Conservation (phyloP, 2,797 vertebrate species). For the Enteromius trimaculatus region DNA sequence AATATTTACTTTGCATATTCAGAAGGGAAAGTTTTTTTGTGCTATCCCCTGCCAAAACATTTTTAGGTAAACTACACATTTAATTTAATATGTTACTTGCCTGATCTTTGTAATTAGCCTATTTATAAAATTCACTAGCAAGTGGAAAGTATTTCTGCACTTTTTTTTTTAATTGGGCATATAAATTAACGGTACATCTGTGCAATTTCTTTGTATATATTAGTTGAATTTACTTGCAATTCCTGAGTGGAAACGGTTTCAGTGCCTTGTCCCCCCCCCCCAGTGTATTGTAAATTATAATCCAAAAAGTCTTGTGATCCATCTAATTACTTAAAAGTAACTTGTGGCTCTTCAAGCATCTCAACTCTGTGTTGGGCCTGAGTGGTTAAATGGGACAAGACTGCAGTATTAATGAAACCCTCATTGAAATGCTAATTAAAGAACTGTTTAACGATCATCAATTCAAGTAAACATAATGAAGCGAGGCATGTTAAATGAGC, state of each 20-base stretch:
- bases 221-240: background rate
- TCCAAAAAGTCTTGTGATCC: background rate
- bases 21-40: too few species aligned
- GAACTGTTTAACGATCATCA: slow-evolving; percentile 31
- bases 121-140: too few species aligned
- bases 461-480: slow-evolving; percentile 37
- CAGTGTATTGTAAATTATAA: background rate
- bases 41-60: too few species aligned
- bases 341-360: slow-evolving; percentile 29
- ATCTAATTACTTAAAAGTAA: background rate
- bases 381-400: slow-evolving; percentile 34
- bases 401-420: slow-evolving; percentile 48
- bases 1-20: too few species aligned
- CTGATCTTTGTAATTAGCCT: too few species aligned
- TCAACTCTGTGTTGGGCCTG: slow-evolving; percentile 4
- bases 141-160: too few species aligned
- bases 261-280: background rate
- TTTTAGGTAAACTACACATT: too few species aligned
- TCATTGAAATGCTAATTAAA: slow-evolving; percentile 47
- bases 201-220: background rate
- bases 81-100: too few species aligned
- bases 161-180: too few species aligned
- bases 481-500: slow-evolving; percentile 24
- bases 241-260: background rate
- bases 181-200: too few species aligned